Evolutionary conservation across 1,140 invertebrate genomes (phyloP), one percentile per base, ranked within the genome.

Genomic region (Dendrolimus kikuchii): DNA sequence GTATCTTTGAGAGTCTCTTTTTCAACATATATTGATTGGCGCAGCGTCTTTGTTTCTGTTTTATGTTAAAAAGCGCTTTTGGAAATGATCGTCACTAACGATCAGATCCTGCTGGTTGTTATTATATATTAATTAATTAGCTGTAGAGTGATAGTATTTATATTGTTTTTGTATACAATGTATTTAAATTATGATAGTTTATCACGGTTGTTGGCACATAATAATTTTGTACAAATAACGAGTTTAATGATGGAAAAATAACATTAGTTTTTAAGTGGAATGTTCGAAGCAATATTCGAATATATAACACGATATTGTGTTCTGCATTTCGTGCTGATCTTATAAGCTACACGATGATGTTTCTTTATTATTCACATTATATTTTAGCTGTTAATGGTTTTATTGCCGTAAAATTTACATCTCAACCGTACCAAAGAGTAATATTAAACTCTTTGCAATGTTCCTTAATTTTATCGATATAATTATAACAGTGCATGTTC

Each of bases 201-300:
- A 83, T 85, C 66, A 71, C 77, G 74, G 76, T 84, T 82, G 82
- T 86, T 83, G 74, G 80, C 69, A 78, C 75, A 77, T 76, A 84
- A 81, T 86, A 80, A 82, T 81, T 80, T 77, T 86, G 81, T 84
- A 86, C 82, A 86, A 86, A 84, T 82, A 83, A 77, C 71, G 77
- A 74, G 78, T 77, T 71, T 72, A 74, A 74, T 68, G 61, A 76
- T 77, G 71, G 57, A 78, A 74, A 74, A 76, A 75, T 60, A 77
- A 78, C 77, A 64, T 58, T 81, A 81, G 73, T 62, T 71, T 60
- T 57, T 65, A 64, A 62, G 61, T 50, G 51, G 49, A 55, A 51
- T 60, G 53, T 49, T 52, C 44, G 55, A 49, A 56, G 60, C 57
- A 58, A 55, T 62, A 38, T 51, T 42, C 39, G 44, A 44, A 45